Base-by-base conservation (phyloP, 2,888 invertebrate species). In the Drosophila fungiperda region DNA sequence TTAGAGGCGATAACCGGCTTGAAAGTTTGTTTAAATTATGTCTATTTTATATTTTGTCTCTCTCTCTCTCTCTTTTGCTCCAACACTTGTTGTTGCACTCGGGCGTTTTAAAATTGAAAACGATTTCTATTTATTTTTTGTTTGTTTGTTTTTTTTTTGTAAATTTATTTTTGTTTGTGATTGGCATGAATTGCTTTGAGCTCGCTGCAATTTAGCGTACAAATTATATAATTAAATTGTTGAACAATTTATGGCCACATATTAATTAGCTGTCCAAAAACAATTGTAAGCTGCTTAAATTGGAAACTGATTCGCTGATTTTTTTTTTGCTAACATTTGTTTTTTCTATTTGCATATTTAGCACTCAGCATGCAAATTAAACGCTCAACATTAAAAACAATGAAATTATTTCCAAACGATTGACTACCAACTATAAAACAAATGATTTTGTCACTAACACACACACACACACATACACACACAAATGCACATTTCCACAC, bases 1-100 rank as follows among this genome's bases (percentile, higher is more conserved):
- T 68, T 40, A 68, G 53, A 78, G 81, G 72, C 81, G 81, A 68
- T 66, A 82, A 87, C 84, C 82, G 89, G 84, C 80, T 87, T 69
- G 74, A 83, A 64, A 72, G 78, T 82, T 80, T 76, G 61, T 45
- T 70, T 63, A 55, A 66, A 60, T 50, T 76, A 65, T 72, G 65
- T 59, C 54, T 57, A 54, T 61, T 67, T 52, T 53, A 59, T 52
- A 11, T 59, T 12, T 20, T 29, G 26, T 55, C 36, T 54, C 36
- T 36, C 17, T 8, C 38, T 17, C 68, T 77, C 68, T 65, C 54
- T 65, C 54, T 65, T 15, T 53, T 53, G 50, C 68, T 48, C 53
- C 55, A 70, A 38, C 74, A 66, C 67, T 64, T 62, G 61, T 32
- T 53, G 66, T 12, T 68, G 42, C 50, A 50, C 20, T 40, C 73